Evolutionary conservation across 2,797 vertebrate genomes (phyloP).

Genomic region (Odontamblyopus lacepedii): DNA sequence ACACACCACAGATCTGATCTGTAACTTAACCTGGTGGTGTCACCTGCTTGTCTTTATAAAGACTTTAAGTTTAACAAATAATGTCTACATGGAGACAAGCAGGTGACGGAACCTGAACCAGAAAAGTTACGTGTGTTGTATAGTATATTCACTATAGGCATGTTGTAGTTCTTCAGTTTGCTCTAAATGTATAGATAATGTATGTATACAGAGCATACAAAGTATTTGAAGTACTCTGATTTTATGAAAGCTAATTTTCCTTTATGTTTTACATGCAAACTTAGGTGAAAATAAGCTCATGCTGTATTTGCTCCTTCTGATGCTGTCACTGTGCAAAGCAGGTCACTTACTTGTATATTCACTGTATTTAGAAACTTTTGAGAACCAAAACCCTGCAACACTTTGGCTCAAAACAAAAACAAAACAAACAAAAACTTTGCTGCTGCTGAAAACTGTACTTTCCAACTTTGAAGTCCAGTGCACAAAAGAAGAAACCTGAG

Average conservation of each 20-base stretch:
- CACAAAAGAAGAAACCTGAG: not conserved
- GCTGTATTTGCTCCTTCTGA: not conserved
- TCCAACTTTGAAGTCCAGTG: not conserved
- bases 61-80: no score
- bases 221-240: no score
- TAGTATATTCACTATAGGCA: no score
- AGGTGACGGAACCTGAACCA: no score
- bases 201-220: no score
- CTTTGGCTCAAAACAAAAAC: not conserved
- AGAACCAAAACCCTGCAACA: not conserved
- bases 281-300: not conserved
- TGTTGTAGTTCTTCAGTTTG: no score
- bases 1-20: no score
- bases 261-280: not conserved
- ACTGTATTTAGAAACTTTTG: not conserved
- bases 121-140: no score
- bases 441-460: constrained; percentile 1
- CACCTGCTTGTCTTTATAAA: no score
- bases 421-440: not conserved
- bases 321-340: not conserved
- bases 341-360: not conserved
- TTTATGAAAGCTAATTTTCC: not conserved
- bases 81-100: no score
- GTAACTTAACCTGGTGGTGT: no score
- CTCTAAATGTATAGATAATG: no score